A percentile compares a stretch with the other conserved stretches of the same genome.
phyloP scores from a whole-genome alignment of 2,888 invertebrate species.

The Cosmopolites sordidus region DNA sequence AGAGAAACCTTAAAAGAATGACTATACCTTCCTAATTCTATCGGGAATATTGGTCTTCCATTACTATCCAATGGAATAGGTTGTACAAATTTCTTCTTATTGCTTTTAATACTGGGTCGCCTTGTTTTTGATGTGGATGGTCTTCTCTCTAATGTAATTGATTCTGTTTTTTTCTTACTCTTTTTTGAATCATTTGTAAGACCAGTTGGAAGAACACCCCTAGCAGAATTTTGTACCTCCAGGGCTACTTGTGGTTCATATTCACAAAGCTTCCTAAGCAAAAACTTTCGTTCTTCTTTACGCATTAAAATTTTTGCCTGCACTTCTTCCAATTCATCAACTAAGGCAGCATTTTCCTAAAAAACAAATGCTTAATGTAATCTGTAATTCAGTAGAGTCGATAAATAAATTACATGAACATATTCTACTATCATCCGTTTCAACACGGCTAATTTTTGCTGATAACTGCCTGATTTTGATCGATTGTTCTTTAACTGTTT shows the following conservation, averaged over 20 bases:
- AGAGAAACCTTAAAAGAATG: too few species aligned
- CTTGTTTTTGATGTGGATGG: conserved; percentile 31
- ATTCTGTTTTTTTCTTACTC: conserved; percentile 33
- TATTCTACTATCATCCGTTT: conserved; percentile 62
- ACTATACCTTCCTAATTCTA: conserved; percentile 54
- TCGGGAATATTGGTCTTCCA: conserved; percentile 69
- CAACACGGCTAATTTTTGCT: conserved; percentile 59
- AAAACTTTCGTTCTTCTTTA: conserved; percentile 78
- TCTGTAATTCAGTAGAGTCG: background rate
- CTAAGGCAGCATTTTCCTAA: conserved; percentile 79
- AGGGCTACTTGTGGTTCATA: conserved; percentile 53
- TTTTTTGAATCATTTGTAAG: conserved; percentile 33
- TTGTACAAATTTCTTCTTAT: conserved; percentile 53
- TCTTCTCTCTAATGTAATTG: conserved; percentile 28
- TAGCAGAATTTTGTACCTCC: conserved; percentile 45
- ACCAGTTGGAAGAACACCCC: conserved; percentile 25
- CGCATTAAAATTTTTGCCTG: conserved; percentile 77
- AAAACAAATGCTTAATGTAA: too few species aligned
- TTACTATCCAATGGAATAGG: conserved; percentile 62
- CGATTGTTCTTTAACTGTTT: conserved; percentile 9
- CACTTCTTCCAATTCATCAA: conserved; percentile 82
- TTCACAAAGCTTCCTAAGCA: conserved; percentile 71
- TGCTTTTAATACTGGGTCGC: conserved; percentile 37
- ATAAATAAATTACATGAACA: conserved; percentile 59
- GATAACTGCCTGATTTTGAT: conserved; percentile 49